A percentile compares a stretch with the other conserved stretches of the same genome.
phyloP scores from a whole-genome alignment of 1,140 invertebrate genomes.

The Gryllus bimaculatus region DNA sequence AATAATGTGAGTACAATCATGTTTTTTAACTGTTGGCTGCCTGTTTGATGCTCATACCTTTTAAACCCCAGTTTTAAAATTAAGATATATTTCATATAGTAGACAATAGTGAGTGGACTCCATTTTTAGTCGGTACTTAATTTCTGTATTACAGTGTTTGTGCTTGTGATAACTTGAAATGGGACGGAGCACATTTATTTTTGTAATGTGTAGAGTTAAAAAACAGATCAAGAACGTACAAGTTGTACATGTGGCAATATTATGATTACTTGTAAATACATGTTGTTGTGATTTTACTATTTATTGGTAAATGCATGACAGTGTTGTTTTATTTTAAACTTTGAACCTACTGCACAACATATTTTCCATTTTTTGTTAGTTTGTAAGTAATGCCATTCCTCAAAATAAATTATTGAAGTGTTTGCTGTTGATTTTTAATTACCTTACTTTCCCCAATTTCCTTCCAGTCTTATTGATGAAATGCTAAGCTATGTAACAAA shows the following conservation, averaged over 20 bases:
- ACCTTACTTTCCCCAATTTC: not conserved
- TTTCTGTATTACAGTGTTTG: constrained; percentile 5
- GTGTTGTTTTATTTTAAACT: constrained; percentile 6
- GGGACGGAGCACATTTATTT: not conserved
- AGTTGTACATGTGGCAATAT: constrained; percentile 4
- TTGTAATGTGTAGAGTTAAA: constrained; percentile 2
- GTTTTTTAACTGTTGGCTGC: constrained; percentile 4
- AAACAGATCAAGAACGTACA: constrained; percentile 1
- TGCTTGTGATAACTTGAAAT: constrained; percentile 5
- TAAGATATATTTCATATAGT: constrained; percentile 1
- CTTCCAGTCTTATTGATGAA: not conserved
- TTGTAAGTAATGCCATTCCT: constrained; percentile 4
- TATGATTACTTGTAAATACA: constrained; percentile 1
- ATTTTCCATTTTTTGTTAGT: not conserved
- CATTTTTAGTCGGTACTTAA: constrained; percentile 5
- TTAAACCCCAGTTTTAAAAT: constrained; percentile 5
- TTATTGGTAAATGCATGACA: not conserved
- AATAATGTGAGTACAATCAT: constrained; percentile 5
- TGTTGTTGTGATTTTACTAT: constrained; percentile 1
- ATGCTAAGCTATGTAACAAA: too few relatives aligned
- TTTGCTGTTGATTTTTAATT: not conserved
- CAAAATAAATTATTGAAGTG: constrained; percentile 6
- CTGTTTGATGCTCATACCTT: constrained; percentile 4
- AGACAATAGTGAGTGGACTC: not conserved
- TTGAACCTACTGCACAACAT: constrained; percentile 4